phyloP scores from a whole-genome alignment of 1,140 invertebrate species.

The Carcinoscorpius rotundicauda region DNA sequence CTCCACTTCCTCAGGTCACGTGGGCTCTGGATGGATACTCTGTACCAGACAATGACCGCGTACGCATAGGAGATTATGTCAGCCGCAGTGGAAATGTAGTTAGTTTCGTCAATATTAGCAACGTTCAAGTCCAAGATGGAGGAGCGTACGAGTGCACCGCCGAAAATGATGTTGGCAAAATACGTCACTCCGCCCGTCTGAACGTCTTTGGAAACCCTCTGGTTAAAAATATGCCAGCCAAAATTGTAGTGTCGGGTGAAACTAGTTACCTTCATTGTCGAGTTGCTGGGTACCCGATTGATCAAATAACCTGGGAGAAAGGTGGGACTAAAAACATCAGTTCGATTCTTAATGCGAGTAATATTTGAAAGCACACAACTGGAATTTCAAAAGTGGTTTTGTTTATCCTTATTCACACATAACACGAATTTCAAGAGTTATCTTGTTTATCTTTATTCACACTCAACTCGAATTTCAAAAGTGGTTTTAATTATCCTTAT shows the following conservation, averaged over 20 bases:
- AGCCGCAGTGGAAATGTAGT: slow-evolving; percentile 63
- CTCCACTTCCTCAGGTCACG: slow-evolving; percentile 19
- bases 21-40: slow-evolving; percentile 23
- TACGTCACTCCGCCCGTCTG: slow-evolving; percentile 68
- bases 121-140: slow-evolving; percentile 81
- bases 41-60: slow-evolving; percentile 24
- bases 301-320: slow-evolving; percentile 85
- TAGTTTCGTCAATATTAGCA: slow-evolving; percentile 84
- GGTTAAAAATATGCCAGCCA: slow-evolving; percentile 56
- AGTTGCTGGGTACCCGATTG: slow-evolving; percentile 86
- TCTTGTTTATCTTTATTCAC: too few species aligned
- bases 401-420: too few species aligned
- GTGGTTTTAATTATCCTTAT: too few species aligned
- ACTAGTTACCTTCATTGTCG: slow-evolving; percentile 77
- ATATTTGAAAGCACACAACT: too few species aligned
- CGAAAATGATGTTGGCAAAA: slow-evolving; percentile 77
- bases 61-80: slow-evolving; percentile 29
- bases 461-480: too few species aligned
- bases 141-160: slow-evolving; percentile 85
- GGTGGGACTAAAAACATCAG: slow-evolving; percentile 33
- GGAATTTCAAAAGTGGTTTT: too few species aligned
- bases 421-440: too few species aligned
- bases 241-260: slow-evolving; percentile 76
- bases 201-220: slow-evolving; percentile 86
- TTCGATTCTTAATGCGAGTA: too few species aligned